A percentile compares a stretch with the other conserved stretches of the same genome.
Conservation (phyloP, 2,888 invertebrate species). For the Pseudeuparius sepicola region DNA sequence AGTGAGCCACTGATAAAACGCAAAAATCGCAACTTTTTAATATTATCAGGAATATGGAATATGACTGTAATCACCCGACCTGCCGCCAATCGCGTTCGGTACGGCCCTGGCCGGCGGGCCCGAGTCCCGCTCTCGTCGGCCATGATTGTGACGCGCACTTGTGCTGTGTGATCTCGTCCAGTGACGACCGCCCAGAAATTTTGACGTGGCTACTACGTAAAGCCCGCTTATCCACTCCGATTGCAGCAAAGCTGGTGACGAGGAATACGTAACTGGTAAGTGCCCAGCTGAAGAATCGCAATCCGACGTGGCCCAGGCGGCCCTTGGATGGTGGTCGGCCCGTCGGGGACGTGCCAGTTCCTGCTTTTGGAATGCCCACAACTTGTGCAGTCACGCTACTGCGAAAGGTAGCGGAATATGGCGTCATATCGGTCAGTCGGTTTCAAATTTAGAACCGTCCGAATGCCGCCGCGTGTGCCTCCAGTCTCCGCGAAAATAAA, state of each 20-base stretch:
- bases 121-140: too few relatives aligned
- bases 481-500: too few relatives aligned
- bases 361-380: conserved; percentile 38
- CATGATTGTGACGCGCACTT: conserved; percentile 70
- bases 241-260: conserved; percentile 90
- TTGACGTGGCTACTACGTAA: conserved; percentile 92
- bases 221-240: conserved; percentile 87
- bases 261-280: conserved; percentile 90
- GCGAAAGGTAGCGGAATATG: conserved; percentile 42
- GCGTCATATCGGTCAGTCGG: conserved; percentile 38
- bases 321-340: too few relatives aligned
- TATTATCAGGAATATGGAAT: too few relatives aligned
- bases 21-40: too few relatives aligned
- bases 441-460: conserved; percentile 37
- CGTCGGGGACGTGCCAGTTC: too few relatives aligned
- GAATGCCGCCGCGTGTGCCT: too few relatives aligned
- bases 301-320: conserved; percentile 43
- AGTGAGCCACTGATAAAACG: too few relatives aligned
- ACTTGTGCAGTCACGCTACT: conserved; percentile 33
- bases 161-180: conserved; percentile 55
- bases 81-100: too few relatives aligned
- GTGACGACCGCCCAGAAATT: conserved; percentile 78
- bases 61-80: too few relatives aligned
- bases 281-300: conserved; percentile 58
- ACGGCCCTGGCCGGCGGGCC: too few relatives aligned